These are phyloP conservation scores for Nestor notabilis DNA, from an alignment of 2,113 vertebrate genomes.

Conservation along the genomic window DNA sequence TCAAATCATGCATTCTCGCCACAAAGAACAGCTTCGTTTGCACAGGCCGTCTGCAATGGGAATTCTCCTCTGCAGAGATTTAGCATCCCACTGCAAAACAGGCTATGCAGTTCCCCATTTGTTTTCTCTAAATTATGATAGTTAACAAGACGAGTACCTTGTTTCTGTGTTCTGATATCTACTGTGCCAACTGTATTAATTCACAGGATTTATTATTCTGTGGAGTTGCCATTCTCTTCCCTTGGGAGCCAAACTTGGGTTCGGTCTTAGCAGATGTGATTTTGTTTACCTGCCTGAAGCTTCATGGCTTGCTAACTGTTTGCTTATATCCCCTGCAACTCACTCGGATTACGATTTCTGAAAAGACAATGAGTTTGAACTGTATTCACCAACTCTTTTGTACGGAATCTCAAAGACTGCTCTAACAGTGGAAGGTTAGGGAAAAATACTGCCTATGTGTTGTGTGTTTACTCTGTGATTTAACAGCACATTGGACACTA, in stretches of 20 bases:
- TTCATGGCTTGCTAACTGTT: slow-evolving; percentile 11
- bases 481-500: not conserved
- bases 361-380: not conserved
- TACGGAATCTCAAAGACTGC: not conserved
- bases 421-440: not conserved
- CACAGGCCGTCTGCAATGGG: slow-evolving; percentile 34
- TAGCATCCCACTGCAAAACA: slow-evolving; percentile 32
- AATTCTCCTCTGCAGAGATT: slow-evolving; percentile 47
- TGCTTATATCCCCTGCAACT: not conserved
- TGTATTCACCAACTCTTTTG: not conserved
- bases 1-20: not conserved
- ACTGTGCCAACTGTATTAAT: not conserved
- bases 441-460: not conserved
- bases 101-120: not conserved
- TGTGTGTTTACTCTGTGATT: not conserved
- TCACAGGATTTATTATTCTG: not conserved
- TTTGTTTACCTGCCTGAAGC: slow-evolving; percentile 51
- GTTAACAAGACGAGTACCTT: slow-evolving; percentile 28
- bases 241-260: not conserved
- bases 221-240: not conserved
- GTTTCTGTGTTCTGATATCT: not conserved
- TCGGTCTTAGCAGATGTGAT: slow-evolving; percentile 39
- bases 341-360: not conserved
- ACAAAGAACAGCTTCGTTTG: not conserved
- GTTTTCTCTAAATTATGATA: slow-evolving; percentile 35